Evolutionary conservation across 2,797 vertebrate genomes (phyloP).

Genomic region (Chelmon rostratus): DNA sequence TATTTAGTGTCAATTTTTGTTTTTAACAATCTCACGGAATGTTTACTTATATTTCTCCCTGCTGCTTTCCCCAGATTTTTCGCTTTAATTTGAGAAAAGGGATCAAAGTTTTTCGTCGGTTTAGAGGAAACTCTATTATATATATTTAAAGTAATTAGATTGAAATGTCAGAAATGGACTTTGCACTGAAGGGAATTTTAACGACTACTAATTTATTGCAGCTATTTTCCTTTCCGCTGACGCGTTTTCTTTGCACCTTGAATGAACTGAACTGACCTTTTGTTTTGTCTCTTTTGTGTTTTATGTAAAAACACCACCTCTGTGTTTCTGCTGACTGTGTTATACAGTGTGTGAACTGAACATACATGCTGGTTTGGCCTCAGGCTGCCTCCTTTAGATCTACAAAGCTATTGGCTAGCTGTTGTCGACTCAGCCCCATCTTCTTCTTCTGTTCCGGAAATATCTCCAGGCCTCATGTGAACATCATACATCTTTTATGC

Average conservation of each 20-base stretch:
- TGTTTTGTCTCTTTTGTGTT: conserved; percentile 28
- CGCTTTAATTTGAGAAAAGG: conserved; percentile 15
- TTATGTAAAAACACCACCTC: conserved; percentile 2
- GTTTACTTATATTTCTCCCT: not conserved
- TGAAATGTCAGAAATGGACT: conserved; percentile 2
- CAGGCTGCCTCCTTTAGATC: not conserved
- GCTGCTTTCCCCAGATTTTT: not conserved
- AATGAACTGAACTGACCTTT: conserved; percentile 18
- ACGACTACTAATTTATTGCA: conserved; percentile 8
- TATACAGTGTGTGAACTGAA: not conserved
- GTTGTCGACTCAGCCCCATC: not conserved
- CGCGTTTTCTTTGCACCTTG: conserved; percentile 18
- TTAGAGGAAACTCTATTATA: not conserved
- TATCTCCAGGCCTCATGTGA: conserved; percentile 5
- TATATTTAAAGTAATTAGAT: conserved; percentile 17
- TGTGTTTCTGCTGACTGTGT: conserved; percentile 1
- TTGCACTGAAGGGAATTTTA: conserved; percentile 45
- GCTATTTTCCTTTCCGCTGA: not conserved
- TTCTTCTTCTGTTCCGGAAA: conserved; percentile 3
- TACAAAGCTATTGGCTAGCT: not conserved
- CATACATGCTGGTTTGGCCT: conserved; percentile 13
- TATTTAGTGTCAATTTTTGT: not conserved
- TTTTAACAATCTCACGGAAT: not conserved
- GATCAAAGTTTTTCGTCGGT: not conserved
- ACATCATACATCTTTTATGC: conserved; percentile 6